These are phyloP conservation scores for Acridotheres tristis DNA, from an alignment of 2,797 vertebrate genomes.

Conservation along the genomic window DNA sequence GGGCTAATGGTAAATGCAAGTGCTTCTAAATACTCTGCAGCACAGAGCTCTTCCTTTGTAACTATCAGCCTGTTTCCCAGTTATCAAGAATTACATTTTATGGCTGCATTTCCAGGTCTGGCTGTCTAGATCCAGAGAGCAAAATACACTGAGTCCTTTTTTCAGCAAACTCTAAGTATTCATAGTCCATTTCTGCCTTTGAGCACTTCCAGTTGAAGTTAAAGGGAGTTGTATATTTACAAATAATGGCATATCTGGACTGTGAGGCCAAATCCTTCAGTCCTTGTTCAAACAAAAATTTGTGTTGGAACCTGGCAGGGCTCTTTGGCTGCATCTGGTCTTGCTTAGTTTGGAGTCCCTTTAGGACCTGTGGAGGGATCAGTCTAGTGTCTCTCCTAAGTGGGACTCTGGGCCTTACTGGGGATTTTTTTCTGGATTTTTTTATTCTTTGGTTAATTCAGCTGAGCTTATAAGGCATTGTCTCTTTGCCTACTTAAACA, in stretches of 20 bases:
- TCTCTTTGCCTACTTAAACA: not conserved
- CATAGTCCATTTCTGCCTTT: not conserved
- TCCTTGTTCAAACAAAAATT: not conserved
- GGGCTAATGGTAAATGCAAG: constrained; percentile 14
- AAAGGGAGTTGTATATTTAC: not conserved
- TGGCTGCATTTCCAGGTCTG: not conserved
- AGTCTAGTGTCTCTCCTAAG: not conserved
- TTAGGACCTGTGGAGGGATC: not conserved
- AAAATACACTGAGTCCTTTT: not conserved
- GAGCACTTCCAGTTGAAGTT: not conserved
- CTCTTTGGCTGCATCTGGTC: not conserved
- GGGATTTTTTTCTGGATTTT: not conserved
- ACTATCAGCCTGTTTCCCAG: constrained; percentile 15
- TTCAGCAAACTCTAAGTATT: not conserved
- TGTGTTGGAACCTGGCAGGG: not conserved
- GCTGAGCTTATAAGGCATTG: not conserved
- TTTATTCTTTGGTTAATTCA: not conserved
- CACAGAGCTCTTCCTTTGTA: not conserved
- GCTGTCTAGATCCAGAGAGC: not conserved
- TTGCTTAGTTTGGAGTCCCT: not conserved
- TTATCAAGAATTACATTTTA: constrained; percentile 28
- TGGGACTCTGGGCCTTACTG: not conserved
- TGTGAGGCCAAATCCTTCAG: not conserved
- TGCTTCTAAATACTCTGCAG: not conserved
- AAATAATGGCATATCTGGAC: not conserved